Base-by-base conservation (phyloP, 2,797 vertebrate genomes). In the Catostomus latipinnis region DNA sequence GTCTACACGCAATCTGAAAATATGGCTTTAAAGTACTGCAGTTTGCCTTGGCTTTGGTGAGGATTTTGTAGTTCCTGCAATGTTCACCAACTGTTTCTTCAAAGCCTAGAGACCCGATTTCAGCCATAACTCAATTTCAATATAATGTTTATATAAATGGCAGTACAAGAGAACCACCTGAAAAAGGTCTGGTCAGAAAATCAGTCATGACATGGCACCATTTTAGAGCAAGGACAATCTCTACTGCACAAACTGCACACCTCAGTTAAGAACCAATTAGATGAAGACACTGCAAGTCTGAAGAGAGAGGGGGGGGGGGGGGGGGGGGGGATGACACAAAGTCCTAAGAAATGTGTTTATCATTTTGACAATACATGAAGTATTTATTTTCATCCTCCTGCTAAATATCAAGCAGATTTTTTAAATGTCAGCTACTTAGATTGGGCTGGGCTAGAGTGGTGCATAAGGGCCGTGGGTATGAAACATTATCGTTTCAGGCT, bases 381-480 rank as follows among this genome's bases (percentile, higher is more conserved):
- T 46, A 34, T 76, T 82, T 80, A 53, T 81, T 79, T 74, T 80
- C 81, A 65, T 6, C 83, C 73, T 80, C 53, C 69, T 43, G 78
- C 60, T 69, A 85, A 90, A 89, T 87, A 88, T 82, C 86, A 89
- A 86, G 76, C 65, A 78, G 82, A 78, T 72, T 83, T 85, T 87
- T 88, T 60, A 91, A 91, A 91, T 86, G 89, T 90, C 90, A 90
- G 74, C 65, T 73, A 84, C 78, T 85, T 80, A 74, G 82, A 69
- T 77, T 87, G 82, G 57, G 74, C 49, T 11, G 7, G 72, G 34
- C 66, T 48, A 48, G 62, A 74, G 67, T 16, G 66, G 68, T 63
- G 46, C 72, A 48, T 73, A 71, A 66, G 69, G 75, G 82, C 81
- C 34, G 85, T 49, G 82, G 80, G 78, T 85, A 82, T 62, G 77